Percentiles rank a stretch among this genome's conserved stretches.
phyloP scores from a whole-genome alignment of 2,113 vertebrate species.

The Burhinus oedicnemus region DNA sequence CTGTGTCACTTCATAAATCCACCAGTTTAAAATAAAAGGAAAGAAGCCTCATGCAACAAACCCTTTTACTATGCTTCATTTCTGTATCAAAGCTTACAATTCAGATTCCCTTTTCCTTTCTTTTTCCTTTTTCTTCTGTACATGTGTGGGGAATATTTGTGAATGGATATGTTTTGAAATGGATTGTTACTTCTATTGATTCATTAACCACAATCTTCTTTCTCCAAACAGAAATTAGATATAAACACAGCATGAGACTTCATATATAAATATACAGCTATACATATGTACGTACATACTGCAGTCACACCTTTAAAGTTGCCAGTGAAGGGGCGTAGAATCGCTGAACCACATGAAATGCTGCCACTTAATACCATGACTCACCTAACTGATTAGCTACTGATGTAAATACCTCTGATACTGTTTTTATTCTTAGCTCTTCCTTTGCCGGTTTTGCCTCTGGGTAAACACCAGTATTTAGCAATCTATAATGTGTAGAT shows the following conservation, averaged over 20 bases:
- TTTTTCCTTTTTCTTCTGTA: background rate
- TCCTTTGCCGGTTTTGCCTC: background rate
- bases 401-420: background rate
- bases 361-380: background rate
- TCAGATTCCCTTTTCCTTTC: background rate
- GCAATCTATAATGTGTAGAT: background rate
- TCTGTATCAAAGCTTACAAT: background rate
- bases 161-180: background rate
- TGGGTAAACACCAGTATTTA: background rate
- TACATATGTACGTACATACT: background rate
- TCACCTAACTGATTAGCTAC: too few relatives aligned
- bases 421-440: background rate
- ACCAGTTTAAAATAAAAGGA: background rate
- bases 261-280: background rate
- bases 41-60: background rate
- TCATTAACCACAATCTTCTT: background rate
- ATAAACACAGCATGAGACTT: background rate
- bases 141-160: background rate
- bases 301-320: background rate
- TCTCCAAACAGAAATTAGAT: background rate
- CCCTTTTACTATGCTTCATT: background rate
- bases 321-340: background rate
- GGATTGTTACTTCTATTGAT: background rate
- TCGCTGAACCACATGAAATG: background rate
- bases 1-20: background rate